A percentile compares a stretch with the other conserved stretches of the same genome.
phyloP scores from a whole-genome alignment of 1,140 invertebrate genomes.

The Arion vulgaris region DNA sequence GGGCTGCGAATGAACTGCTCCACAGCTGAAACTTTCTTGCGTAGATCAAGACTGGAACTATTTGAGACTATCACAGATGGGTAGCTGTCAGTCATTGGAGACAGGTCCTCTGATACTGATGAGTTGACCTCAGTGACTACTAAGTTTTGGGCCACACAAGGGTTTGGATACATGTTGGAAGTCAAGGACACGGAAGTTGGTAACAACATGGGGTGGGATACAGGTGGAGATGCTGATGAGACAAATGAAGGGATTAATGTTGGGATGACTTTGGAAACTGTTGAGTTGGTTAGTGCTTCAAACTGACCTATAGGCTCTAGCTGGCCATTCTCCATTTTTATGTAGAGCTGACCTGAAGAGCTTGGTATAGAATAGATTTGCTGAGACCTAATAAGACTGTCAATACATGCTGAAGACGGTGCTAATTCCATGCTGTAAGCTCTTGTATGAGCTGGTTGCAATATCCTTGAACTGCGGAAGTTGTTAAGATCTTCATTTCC shows the following conservation, averaged over 20 bases:
- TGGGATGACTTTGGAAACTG: background rate
- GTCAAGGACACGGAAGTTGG: background rate
- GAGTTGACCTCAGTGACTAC: conserved; percentile 20
- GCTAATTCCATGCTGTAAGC: background rate
- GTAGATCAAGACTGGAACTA: conserved; percentile 61
- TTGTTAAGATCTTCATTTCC: background rate
- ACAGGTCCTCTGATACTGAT: conserved; percentile 31
- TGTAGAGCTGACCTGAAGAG: conserved; percentile 15
- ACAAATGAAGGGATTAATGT: conserved; percentile 21
- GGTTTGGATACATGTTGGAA: conserved; percentile 13
- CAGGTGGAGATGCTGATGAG: conserved; percentile 16
- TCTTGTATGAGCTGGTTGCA: background rate
- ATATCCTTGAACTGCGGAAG: background rate
- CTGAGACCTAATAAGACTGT: conserved; percentile 6
- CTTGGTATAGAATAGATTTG: conserved; percentile 7
- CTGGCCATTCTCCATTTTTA: conserved; percentile 27
- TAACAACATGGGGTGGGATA: background rate
- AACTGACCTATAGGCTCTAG: conserved; percentile 21
- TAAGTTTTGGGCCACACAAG: conserved; percentile 38
- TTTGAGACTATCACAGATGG: conserved; percentile 60
- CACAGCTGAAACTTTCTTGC: conserved; percentile 53
- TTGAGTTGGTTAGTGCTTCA: background rate
- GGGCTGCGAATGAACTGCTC: conserved; percentile 66
- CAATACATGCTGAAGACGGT: background rate
- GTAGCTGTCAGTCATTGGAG: conserved; percentile 20